Evolutionary conservation across 2,113 vertebrate genomes (phyloP).

Genomic region (Gobius niger): DNA sequence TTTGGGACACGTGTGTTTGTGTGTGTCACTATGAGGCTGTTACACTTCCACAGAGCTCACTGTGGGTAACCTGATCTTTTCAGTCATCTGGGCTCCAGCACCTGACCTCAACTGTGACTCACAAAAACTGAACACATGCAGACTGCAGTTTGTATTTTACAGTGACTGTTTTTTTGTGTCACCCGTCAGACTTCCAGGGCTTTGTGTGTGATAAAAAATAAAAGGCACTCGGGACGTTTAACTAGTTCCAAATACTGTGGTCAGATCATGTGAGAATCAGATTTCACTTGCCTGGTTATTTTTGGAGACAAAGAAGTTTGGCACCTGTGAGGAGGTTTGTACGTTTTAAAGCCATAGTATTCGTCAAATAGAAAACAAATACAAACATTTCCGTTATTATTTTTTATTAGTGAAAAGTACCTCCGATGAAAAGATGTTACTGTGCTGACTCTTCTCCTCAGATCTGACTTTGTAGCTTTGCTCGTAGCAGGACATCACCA

Average conservation of each 20-base stretch:
- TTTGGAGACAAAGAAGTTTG: slow-evolving; percentile 26
- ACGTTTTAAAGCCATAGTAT: neutral
- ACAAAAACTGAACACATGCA: slow-evolving; percentile 23
- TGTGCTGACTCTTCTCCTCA: too few relatives aligned
- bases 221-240: neutral
- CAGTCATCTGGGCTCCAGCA: slow-evolving; percentile 58
- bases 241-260: slow-evolving; percentile 11
- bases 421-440: too few relatives aligned
- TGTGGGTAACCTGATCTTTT: slow-evolving; percentile 71
- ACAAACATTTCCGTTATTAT: too few relatives aligned
- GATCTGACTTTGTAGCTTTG: too few relatives aligned
- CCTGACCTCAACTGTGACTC: slow-evolving; percentile 44
- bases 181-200: neutral
- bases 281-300: slow-evolving; percentile 38
- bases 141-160: neutral
- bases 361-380: too few relatives aligned
- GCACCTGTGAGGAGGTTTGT: neutral
- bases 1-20: slow-evolving; percentile 20
- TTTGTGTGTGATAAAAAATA: neutral
- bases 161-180: neutral
- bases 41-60: slow-evolving; percentile 44
- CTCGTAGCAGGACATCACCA: too few relatives aligned
- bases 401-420: neutral
- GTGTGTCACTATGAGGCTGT: slow-evolving; percentile 12
- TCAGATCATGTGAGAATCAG: slow-evolving; percentile 27